Percentiles rank a stretch among this genome's conserved stretches.
These are phyloP conservation scores for Anguilla rostrata DNA, from an alignment of 2,113 vertebrate species.

Conservation along the genomic window DNA sequence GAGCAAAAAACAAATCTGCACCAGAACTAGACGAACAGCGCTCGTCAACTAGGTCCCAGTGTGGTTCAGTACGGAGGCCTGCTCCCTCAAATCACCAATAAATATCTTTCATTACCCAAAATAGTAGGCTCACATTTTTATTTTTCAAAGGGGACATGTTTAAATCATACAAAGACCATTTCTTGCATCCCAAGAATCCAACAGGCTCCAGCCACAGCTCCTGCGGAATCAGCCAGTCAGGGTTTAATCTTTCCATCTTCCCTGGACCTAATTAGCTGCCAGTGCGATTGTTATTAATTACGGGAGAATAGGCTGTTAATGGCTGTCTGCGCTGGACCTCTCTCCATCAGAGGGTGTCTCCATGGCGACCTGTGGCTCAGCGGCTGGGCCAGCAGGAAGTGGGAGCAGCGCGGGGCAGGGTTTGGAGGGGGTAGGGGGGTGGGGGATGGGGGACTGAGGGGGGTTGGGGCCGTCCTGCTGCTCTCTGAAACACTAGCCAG, in stretches of 20 bases:
- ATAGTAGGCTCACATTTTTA: not conserved
- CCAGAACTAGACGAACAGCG: not conserved
- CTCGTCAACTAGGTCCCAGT: not conserved
- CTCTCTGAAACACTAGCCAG: constrained; percentile 1
- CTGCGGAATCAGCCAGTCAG: constrained; percentile 2
- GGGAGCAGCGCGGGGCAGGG: not conserved
- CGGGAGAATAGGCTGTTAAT: constrained; percentile 64
- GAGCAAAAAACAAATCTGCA: not conserved
- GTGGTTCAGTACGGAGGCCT: not conserved
- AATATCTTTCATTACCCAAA: not conserved
- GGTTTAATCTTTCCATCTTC: constrained; percentile 30
- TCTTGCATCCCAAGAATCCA: not conserved
- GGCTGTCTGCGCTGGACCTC: constrained; percentile 54
- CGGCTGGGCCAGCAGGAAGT: constrained; percentile 50
- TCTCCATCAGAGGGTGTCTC: constrained; percentile 53
- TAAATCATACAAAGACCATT: not conserved
- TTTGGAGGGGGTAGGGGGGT: constrained; percentile 44
- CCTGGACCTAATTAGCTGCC: constrained; percentile 52
- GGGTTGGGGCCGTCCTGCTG: not conserved
- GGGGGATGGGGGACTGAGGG: constrained; percentile 49
- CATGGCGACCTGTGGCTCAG: constrained; percentile 67
- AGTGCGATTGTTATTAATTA: constrained; percentile 69
- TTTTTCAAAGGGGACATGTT: not conserved
- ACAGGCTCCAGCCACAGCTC: constrained; percentile 7
- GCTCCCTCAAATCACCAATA: not conserved